These are phyloP conservation scores for Micronycteris hirsuta DNA, from an alignment of 2,113 vertebrate genomes.

Conservation along the genomic window DNA sequence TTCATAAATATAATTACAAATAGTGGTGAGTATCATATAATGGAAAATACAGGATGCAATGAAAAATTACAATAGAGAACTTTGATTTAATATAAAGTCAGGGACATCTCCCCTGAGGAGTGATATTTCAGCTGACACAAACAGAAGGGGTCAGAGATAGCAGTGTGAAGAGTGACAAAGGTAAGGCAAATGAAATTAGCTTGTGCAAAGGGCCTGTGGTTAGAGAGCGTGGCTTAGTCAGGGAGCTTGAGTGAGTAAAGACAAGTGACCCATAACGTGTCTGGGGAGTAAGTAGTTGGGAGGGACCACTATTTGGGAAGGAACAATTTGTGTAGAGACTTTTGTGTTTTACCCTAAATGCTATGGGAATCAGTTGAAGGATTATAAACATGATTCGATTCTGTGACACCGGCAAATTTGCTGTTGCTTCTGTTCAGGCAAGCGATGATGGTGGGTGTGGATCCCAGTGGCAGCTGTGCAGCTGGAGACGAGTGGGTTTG, in stretches of 20 bases:
- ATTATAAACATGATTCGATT: background rate
- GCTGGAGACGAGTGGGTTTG: background rate
- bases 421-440: background rate
- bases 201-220: background rate
- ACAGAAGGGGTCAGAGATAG: background rate
- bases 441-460: background rate
- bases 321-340: background rate
- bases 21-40: background rate
- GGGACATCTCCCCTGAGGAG: background rate
- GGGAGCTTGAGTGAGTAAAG: background rate
- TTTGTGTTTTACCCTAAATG: background rate
- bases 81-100: background rate
- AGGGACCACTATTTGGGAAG: background rate
- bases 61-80: background rate
- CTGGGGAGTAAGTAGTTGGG: background rate
- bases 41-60: background rate
- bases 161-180: background rate
- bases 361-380: background rate
- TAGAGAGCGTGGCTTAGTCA: background rate
- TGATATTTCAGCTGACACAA: background rate
- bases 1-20: background rate
- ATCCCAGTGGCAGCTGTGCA: background rate
- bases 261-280: background rate
- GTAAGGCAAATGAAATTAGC: background rate
- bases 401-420: background rate